Conservation (phyloP, 2,888 invertebrate species). For the Sarcophaga caerulescens region DNA sequence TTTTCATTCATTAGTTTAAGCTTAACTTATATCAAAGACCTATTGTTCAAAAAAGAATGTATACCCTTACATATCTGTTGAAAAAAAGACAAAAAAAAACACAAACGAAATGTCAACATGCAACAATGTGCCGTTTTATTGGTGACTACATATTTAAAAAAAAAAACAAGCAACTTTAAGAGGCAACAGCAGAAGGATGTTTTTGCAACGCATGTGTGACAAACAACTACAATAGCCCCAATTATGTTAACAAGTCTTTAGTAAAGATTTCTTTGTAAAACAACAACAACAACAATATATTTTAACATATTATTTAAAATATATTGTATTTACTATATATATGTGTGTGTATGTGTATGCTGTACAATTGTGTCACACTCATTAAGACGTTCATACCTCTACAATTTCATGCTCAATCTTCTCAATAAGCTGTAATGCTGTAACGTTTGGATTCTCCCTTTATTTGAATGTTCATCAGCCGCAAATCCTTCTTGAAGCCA, state of each 20-base stretch:
- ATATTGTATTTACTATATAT: conserved; percentile 12
- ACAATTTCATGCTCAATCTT: conserved; percentile 81
- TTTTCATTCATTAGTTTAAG: too few species aligned
- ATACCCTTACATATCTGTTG: conserved; percentile 37
- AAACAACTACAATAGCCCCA: conserved; percentile 43
- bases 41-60: not conserved
- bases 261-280: conserved; percentile 43
- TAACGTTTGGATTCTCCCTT: not conserved
- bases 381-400: conserved; percentile 72
- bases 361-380: conserved; percentile 72
- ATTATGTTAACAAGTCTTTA: conserved; percentile 35
- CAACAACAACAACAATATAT: conserved; percentile 29
- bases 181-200: conserved; percentile 51
- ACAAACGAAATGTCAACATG: conserved; percentile 28
- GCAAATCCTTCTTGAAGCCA: conserved; percentile 48
- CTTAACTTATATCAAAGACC: too few species aligned
- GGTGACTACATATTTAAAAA: not conserved
- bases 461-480: conserved; percentile 76
- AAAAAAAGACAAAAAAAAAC: not conserved
- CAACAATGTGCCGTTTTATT: conserved; percentile 60
- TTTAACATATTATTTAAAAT: not conserved
- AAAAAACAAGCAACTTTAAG: not conserved
- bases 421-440: conserved; percentile 72
- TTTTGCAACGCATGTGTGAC: conserved; percentile 68
- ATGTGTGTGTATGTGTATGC: conserved; percentile 35